Base-by-base conservation (phyloP, 2,797 vertebrate species). In the Chaenodraco wilsoni region DNA sequence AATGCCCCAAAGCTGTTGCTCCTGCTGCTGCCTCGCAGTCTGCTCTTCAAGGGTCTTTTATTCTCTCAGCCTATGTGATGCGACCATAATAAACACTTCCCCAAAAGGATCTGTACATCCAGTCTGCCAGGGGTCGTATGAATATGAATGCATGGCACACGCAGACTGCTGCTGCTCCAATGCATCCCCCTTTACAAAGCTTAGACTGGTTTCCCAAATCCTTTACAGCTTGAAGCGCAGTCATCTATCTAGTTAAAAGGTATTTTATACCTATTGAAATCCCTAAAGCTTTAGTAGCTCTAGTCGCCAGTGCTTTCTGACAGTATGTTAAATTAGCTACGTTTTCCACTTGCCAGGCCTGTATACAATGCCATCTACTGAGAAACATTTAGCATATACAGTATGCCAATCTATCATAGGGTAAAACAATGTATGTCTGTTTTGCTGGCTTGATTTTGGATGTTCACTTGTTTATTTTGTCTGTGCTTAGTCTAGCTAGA, bases 91-190 rank as follows among this genome's bases (percentile, higher is more conserved):
- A 84, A 84, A 83, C 54, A 78, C 64, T 65, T 66, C 57, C 73
- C 69, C 67, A 41, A 87, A 76, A 79, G 76, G 82, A 78, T 75
- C 52, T 48, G 61, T 56, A 61, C 69, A 81, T 17, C 15, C 63
- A 72, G 55, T 74, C 71, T 78, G 79, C 27, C 27, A 65, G 61
- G 74, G 85, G 87, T 90, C 83, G 55, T 79, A 89, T 90, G 81
- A 88, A 91, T 91, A 91, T 87, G 85, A 84, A 91, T 80, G 66
- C 48, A 69, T 55, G 69, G 82, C 83, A 81, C 80, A 82, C 48
- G 61, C 76, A 78, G 27, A 74, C 77, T 72, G 66, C 85, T 81
- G 68, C 49, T 33, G 27, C 60, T 78, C 13, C 62, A 41, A n/a
- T 59, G 58, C 57, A 51, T 48, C 58, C 62, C 63, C 61, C 54